Percentiles rank a stretch among this genome's conserved stretches.
Conservation (phyloP, 2,113 vertebrate species). For the Colossoma macropomum region DNA sequence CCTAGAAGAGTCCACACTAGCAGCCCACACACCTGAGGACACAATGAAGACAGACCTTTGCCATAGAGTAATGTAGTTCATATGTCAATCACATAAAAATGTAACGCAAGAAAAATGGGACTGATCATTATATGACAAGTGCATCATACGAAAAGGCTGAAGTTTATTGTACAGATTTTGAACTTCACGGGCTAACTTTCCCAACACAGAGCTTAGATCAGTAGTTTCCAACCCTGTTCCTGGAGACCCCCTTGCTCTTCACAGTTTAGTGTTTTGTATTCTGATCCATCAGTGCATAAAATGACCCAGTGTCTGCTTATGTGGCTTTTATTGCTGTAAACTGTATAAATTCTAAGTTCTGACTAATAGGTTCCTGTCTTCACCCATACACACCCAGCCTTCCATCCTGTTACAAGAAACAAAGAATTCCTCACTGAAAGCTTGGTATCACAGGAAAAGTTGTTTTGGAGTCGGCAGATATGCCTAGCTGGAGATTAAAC, state of each 20-base stretch:
- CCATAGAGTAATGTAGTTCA: no score
- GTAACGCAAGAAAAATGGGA: background rate
- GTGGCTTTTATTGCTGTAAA: background rate
- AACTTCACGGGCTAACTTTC: no score
- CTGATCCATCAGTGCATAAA: background rate
- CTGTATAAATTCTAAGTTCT: background rate
- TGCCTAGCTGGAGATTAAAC: conserved; percentile 36
- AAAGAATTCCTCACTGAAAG: conserved; percentile 53
- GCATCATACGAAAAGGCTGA: no score
- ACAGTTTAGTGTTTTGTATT: no score
- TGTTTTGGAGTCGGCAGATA: conserved; percentile 34
- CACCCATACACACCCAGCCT: conserved; percentile 39
- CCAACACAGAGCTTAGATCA: no score
- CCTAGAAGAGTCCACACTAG: conserved; percentile 93
- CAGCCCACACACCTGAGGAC: conserved; percentile 85
- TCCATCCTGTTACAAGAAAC: conserved; percentile 62
- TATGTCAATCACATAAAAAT: background rate
- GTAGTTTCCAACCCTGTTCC: no score
- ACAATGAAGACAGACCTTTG: conserved; percentile 29
- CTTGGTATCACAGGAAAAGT: conserved; percentile 61
- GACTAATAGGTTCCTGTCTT: conserved; percentile 34
- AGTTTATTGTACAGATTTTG: background rate
- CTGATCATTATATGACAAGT: no score
- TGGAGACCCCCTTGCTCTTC: no score
- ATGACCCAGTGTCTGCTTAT: background rate